These are phyloP conservation scores for Porites cylindrica DNA, from an alignment of 92 coral and sea anemone species.

Conservation along the genomic window DNA sequence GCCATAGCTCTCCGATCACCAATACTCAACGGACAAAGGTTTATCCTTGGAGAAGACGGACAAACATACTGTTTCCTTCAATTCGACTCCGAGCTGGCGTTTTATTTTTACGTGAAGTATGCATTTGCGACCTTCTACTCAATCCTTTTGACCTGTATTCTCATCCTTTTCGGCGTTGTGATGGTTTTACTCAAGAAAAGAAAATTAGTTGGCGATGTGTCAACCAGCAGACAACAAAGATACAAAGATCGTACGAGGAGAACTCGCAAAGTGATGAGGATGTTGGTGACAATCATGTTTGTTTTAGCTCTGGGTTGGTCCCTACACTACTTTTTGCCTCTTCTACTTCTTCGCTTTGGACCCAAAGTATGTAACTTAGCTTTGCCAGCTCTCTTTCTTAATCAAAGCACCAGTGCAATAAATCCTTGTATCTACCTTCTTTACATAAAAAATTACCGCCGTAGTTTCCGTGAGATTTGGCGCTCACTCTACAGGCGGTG, in stretches of 20 bases:
- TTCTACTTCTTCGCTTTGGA: constrained; percentile 29
- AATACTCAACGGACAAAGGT: constrained; percentile 47
- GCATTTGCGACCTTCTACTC: constrained; percentile 71
- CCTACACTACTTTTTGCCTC: constrained; percentile 61
- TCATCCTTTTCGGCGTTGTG: constrained; percentile 57
- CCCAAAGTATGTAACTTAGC: constrained; percentile 45
- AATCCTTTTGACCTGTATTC: constrained; percentile 53
- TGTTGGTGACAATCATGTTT: constrained; percentile 63
- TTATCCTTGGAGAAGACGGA: constrained; percentile 25
- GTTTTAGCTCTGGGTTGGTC: constrained; percentile 72
- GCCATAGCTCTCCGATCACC: constrained; percentile 67
- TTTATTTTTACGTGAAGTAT: constrained; percentile 20
- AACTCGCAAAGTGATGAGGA: constrained; percentile 63
- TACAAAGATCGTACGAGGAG: constrained; percentile 49
- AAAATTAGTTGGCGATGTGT: constrained; percentile 58
- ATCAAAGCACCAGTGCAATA: constrained; percentile 66
- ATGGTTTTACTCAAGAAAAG: constrained; percentile 59
- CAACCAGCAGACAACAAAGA: constrained; percentile 28
- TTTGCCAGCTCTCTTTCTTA: constrained; percentile 55
- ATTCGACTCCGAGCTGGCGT: constrained; percentile 40
- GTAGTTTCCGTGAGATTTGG: neutral
- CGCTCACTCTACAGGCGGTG: neutral
- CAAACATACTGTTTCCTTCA: constrained; percentile 33
- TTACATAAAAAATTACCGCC: neutral
- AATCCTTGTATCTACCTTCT: constrained; percentile 49